Conservation (phyloP, 2,113 vertebrate genomes). For the Isichthys henryi region DNA sequence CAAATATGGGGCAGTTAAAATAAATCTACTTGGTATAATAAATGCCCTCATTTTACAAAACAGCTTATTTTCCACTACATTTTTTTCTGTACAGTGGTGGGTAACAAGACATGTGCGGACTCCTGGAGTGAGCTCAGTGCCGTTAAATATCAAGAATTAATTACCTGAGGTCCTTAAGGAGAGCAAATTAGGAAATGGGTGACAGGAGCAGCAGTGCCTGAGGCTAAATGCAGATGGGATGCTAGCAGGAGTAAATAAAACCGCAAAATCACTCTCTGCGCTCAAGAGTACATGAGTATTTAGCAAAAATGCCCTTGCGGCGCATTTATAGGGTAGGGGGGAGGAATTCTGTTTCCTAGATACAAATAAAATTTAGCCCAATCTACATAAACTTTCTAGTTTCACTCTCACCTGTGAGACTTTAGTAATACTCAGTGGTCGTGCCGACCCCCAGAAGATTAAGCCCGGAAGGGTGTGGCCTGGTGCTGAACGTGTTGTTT, state of each 20-base stretch:
- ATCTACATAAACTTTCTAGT: not conserved
- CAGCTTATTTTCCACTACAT: not conserved
- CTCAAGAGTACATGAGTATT: not conserved
- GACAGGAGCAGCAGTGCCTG: not conserved
- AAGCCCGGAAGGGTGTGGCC: not conserved
- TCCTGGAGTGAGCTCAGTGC: conserved; percentile 22
- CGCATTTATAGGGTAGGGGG: not conserved
- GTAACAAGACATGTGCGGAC: not conserved
- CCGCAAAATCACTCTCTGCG: not conserved
- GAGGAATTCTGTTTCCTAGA: not conserved
- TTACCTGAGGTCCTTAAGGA: conserved; percentile 23
- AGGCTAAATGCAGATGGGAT: not conserved
- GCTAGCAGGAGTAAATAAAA: conserved; percentile 6
- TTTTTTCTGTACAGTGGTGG: not conserved
- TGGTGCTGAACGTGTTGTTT: not conserved
- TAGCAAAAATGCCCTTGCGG: not conserved
- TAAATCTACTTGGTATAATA: not conserved
- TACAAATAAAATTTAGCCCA: not conserved
- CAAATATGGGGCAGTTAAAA: not conserved
- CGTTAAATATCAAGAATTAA: conserved; percentile 31
- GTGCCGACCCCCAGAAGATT: not conserved
- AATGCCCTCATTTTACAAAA: not conserved
- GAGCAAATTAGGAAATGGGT: conserved; percentile 1
- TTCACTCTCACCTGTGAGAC: not conserved
- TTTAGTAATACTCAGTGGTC: not conserved